phyloP scores from a whole-genome alignment of 2,888 invertebrate genomes.

The Sisyra terminalis region DNA sequence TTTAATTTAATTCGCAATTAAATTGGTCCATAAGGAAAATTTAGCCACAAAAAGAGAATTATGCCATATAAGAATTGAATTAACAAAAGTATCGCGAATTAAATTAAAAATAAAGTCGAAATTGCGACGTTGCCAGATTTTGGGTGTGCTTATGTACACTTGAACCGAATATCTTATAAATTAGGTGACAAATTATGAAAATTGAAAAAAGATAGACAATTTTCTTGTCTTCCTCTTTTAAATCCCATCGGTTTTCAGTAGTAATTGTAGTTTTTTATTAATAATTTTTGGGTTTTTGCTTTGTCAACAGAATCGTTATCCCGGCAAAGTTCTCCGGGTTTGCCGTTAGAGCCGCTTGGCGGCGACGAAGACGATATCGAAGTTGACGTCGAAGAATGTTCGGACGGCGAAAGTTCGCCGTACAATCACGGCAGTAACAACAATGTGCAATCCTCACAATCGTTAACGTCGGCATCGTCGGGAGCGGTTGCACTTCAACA shows the following conservation, averaged over 20 bases:
- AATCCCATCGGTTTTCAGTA: not conserved
- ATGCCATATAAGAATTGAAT: too few relatives aligned
- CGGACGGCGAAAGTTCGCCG: slow-evolving; percentile 32
- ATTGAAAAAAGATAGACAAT: too few relatives aligned
- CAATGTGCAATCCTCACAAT: slow-evolving; percentile 14
- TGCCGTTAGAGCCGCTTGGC: slow-evolving; percentile 24
- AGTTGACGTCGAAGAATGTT: slow-evolving; percentile 41
- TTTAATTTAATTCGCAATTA: not conserved
- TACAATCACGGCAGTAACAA: slow-evolving; percentile 13
- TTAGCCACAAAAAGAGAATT: too few relatives aligned
- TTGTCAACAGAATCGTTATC: slow-evolving; percentile 17
- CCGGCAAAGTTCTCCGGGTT: slow-evolving; percentile 26
- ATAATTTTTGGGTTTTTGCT: not conserved
- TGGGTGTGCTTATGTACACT: too few relatives aligned
- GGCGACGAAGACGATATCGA: slow-evolving; percentile 32
- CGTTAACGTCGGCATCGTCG: slow-evolving; percentile 1
- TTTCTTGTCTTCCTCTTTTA: too few relatives aligned
- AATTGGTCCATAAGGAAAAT: too few relatives aligned
- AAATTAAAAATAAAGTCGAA: too few relatives aligned
- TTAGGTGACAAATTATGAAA: too few relatives aligned
- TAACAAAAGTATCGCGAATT: too few relatives aligned
- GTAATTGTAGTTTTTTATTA: not conserved
- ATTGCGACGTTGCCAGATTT: too few relatives aligned
- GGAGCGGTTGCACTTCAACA: not conserved
- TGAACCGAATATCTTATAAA: not conserved